Evolutionary conservation across 2,888 invertebrate genomes (phyloP), one percentile per base, ranked within the genome.

Genomic region (Aphidoletes aphidimyza): DNA sequence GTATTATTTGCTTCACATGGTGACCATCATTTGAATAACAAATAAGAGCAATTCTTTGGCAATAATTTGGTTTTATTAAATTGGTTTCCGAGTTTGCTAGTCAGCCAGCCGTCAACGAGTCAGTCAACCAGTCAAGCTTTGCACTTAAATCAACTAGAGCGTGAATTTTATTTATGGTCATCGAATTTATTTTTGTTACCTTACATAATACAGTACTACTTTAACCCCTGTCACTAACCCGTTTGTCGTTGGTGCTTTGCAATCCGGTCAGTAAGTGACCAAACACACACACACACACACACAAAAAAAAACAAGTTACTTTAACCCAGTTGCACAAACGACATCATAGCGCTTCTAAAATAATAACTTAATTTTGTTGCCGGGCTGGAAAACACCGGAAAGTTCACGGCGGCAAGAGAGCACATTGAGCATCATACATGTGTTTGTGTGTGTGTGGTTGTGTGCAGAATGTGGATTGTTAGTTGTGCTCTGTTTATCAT

Each of bases 11-110:
- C 30, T 6, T 54, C 14, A 17, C n/a, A 69, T 47, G 54, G 22
- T 17, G 14, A 8, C 0, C 30, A 69, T 30, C 30, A 30, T 69
- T 69, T 34, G 17, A 69, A 69, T 69, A 69, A 69, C 69, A 69
- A 69, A 69, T 69, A 69, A 14, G 34, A 69, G 30, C 69, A n/a
- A 69, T n/a, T 69, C 69, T 30, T 69, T 69, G 3, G 69, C 5
- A 69, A 69, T 69, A 69, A 69, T 26, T 69, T 69, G 3, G 69
- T 69, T 26, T n/a, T 69, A 69, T 69, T 69, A 69, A 30, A 30
- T 14, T 30, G 17, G 69, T 30, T 69, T 30, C 69, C 1, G 0
- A 17, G 14, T 54, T 26, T 3, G 1, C 26, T 22, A 5, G 54
- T 14, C 17, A 47, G 47, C 6, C 2, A 47, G 47, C 47, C 22